phyloP scores from a whole-genome alignment of 1,140 invertebrate genomes.

The Aphelenchoides fujianensis region DNA sequence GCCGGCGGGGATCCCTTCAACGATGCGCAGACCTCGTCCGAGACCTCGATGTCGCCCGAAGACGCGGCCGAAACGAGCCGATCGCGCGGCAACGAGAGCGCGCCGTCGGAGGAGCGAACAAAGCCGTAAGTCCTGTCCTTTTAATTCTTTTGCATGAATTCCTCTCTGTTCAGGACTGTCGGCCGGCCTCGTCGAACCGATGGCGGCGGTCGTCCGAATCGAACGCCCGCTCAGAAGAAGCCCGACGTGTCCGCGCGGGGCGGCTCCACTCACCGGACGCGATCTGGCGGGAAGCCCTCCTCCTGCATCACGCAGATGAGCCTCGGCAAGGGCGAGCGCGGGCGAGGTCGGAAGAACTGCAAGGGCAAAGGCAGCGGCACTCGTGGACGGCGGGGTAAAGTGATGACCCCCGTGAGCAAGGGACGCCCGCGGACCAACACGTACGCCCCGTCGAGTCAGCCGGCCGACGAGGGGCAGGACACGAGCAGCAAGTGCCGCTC shows the following conservation, averaged over 20 bases:
- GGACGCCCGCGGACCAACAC: background rate
- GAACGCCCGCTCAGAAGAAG: conserved; percentile 4
- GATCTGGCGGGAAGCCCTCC: conserved; percentile 11
- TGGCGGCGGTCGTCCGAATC: background rate
- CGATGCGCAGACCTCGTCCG: background rate
- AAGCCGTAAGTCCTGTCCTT: conserved; percentile 18
- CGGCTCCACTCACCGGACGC: background rate
- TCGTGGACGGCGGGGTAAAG: background rate
- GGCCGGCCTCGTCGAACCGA: background rate
- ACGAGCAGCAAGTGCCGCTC: background rate
- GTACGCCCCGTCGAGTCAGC: background rate
- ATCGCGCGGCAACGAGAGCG: background rate
- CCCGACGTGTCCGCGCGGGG: background rate
- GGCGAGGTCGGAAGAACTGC: conserved; percentile 2
- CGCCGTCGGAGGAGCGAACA: background rate
- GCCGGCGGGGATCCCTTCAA: background rate
- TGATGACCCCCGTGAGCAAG: background rate
- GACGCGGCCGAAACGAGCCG: no score
- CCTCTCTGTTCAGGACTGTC: background rate
- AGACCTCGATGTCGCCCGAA: background rate
- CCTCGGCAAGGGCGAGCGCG: background rate
- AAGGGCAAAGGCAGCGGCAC: conserved; percentile 5
- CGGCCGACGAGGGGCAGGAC: conserved; percentile 3
- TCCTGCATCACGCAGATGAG: conserved; percentile 8
- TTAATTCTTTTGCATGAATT: conserved; percentile 5